Evolutionary conservation across 2,113 vertebrate genomes (phyloP).

Genomic region (Epinephelus moara): DNA sequence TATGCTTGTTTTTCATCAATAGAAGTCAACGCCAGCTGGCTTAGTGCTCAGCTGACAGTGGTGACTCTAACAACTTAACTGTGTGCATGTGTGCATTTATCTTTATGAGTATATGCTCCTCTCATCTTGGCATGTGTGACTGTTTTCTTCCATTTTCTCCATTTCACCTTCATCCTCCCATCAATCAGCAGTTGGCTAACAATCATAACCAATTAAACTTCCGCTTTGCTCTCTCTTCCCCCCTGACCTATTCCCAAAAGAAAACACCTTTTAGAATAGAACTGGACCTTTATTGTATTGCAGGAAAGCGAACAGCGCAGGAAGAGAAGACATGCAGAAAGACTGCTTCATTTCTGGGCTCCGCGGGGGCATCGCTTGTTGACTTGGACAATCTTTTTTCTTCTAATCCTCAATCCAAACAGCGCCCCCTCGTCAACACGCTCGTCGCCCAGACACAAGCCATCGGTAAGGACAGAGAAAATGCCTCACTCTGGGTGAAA

Average conservation of each 20-base stretch:
- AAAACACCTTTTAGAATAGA: conserved; percentile 80
- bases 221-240: conserved; percentile 71
- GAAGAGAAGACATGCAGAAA: conserved; percentile 75
- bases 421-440: conserved; percentile 35
- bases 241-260: conserved; percentile 58
- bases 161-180: conserved; percentile 42
- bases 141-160: conserved; percentile 22
- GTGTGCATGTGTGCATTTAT: background rate
- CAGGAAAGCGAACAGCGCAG: conserved; percentile 46
- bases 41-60: background rate
- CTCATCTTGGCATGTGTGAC: background rate
- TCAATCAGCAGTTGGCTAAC: conserved; percentile 32
- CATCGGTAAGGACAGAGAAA: conserved; percentile 79
- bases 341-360: conserved; percentile 87
- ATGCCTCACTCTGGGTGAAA: conserved; percentile 10
- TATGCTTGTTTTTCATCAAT: conserved; percentile 14
- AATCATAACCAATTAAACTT: conserved; percentile 62
- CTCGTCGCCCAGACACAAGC: conserved; percentile 77
- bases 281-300: conserved; percentile 71
- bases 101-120: background rate
- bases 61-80: conserved; percentile 26
- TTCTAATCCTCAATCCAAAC: conserved; percentile 71
- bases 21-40: background rate
- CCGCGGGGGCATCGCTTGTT: conserved; percentile 85
- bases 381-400: conserved; percentile 89